Base-by-base conservation (phyloP, 2,888 invertebrate genomes). In the Dynastes maya region DNA sequence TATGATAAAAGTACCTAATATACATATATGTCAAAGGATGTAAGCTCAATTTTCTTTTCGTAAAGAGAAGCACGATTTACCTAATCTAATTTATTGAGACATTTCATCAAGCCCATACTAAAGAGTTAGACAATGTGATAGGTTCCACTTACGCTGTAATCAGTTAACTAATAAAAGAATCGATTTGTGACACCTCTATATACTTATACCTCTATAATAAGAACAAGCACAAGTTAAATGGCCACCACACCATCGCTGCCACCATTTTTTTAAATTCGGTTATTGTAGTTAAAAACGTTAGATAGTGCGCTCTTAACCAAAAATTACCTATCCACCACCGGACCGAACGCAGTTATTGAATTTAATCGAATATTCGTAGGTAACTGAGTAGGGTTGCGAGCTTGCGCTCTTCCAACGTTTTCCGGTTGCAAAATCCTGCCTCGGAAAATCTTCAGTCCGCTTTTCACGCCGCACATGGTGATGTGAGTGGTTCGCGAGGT, bases 321-420 rank as follows among this genome's bases (percentile, higher is more conserved):
- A 58, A 72, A 55, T 9, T 58, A 29, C 27, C 13, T 58, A 61
- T 58, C 16, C 58, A 16, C 22, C 58, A 53, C 16, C 8, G 58
- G 40, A 72, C 6, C 72, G 58, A 72, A 58, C 49, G 67, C 68
- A 68, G 68, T 72, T 61, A 72, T 72, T 58, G 76, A 67, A 76
- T 65, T 67, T 76, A 67, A 76, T 76, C 76, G 76, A 76, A 76
- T 76, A 76, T 67, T 67, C 76, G 65, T 76, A 27, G 76, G 65
- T 76, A 76, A 76, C 53, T 67, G 55, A 76, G 76, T 67, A 67
- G 65, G 55, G 16, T 65, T 65, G 65, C 37, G 76, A 65, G 76
- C 65, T 51, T 76, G 76, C 76, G 76, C 76, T 45, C 16, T 53
- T 16, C 49, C 51, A 27, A 9, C n/a, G 65, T 40, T 76, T 67